A percentile compares a stretch with the other conserved stretches of the same genome.
Evolutionary conservation across 2,113 vertebrate genomes (phyloP).

Genomic region (Toxotes jaculatrix): DNA sequence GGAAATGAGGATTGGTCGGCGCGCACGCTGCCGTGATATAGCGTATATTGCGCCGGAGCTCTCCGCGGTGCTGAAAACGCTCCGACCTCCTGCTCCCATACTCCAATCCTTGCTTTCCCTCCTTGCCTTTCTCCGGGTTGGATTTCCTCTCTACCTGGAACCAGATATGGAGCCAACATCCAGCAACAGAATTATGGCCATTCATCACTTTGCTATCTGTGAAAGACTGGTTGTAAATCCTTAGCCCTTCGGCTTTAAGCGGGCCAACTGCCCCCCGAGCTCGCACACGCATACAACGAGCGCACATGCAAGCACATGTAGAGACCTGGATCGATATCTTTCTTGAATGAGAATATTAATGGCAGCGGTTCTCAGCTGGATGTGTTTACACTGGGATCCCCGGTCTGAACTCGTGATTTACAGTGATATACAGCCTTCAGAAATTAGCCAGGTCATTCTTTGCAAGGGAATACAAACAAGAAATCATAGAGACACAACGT

Average conservation of each 20-base stretch:
- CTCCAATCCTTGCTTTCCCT: not conserved
- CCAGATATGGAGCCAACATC: constrained; percentile 23
- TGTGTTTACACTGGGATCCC: constrained; percentile 16
- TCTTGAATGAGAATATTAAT: constrained; percentile 48
- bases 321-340: constrained; percentile 38
- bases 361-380: constrained; percentile 14
- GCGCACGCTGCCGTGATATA: constrained; percentile 33
- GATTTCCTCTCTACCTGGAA: constrained; percentile 33
- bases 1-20: constrained; percentile 61
- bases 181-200: constrained; percentile 29
- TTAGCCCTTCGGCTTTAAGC: not conserved
- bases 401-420: constrained; percentile 3
- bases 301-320: constrained; percentile 7
- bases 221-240: constrained; percentile 30
- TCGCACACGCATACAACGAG: constrained; percentile 6
- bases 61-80: constrained; percentile 76
- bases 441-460: not conserved
- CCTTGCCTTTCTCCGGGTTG: not conserved
- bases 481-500: not conserved
- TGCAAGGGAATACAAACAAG: not conserved
- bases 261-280: constrained; percentile 17
- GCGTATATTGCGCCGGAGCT: constrained; percentile 56
- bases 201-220: constrained; percentile 45
- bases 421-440: not conserved
- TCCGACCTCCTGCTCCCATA: constrained; percentile 4